Base-by-base conservation (phyloP, 1,140 invertebrate species). In the Hypsibius dujardini region DNA sequence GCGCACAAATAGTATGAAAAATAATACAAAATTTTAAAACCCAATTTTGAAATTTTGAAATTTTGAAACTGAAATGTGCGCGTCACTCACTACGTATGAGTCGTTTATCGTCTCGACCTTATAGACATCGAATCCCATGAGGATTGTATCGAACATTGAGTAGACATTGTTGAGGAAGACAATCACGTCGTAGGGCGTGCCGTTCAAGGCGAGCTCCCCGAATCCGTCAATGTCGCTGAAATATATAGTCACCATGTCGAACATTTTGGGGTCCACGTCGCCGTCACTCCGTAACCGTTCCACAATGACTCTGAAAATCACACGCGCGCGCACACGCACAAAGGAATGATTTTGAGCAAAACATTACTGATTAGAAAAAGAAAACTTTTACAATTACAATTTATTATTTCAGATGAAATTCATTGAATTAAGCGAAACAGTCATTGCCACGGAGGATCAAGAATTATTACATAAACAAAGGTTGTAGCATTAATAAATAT, bases 51-150 rank as follows among this genome's bases (percentile, higher is more conserved):
- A n/a, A n/a, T 56, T 56, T 56, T 56, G n/a, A 56, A n/a, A 28
- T 28, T 28, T 28, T 28, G 28, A 28, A 28, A 28, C 28, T 28
- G 28, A 28, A 28, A 28, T 28, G 0, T 28, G 28, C 28, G 28
- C 28, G 28, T 28, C 28, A 28, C 50, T 77, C 1, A 80, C 79
- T 76, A 78, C 76, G 71, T 78, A 79, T 1, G 76, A 76, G 72
- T 79, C 78, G 1, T 76, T 76, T 14, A 75, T 75, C 1, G 74
- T 75, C 59, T 75, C 72, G 1, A 76, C 77, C n/a, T 81, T 81
- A 75, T 81, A 81, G 12, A 81, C 80, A 73, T 81, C 80, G 72
- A 81, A 81, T 71, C 77, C 77, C 71, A 79, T 76, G 46, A 81
- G 78, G 14, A 77, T 70, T 0, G 77, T 78, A 72, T 81, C 80